Conservation (phyloP, 2,113 vertebrate species). For the Phyllostomus hastatus region DNA sequence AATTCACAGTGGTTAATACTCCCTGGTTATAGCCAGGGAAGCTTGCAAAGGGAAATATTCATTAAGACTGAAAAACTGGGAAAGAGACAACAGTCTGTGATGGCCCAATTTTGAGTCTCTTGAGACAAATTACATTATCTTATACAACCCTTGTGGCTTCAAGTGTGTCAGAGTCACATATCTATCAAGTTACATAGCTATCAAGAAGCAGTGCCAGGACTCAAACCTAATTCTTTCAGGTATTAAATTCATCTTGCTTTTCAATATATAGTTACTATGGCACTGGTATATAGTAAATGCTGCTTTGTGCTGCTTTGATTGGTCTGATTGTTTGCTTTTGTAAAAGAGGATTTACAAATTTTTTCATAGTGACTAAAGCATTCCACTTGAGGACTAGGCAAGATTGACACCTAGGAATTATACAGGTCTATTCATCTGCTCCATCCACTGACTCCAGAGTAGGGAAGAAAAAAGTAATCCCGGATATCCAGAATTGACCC, state of each 20-base stretch:
- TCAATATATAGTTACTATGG: not conserved
- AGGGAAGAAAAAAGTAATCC: not conserved
- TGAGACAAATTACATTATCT: slow-evolving; percentile 26
- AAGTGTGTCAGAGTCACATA: slow-evolving; percentile 10
- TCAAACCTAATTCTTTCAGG: slow-evolving; percentile 30
- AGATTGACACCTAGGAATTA: not conserved
- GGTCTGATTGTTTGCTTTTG: slow-evolving; percentile 36
- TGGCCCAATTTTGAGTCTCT: not conserved
- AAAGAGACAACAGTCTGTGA: not conserved
- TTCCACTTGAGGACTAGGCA: not conserved
- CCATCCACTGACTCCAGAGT: not conserved
- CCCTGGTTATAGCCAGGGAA: not conserved
- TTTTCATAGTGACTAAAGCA: not conserved
- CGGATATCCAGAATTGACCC: not conserved
- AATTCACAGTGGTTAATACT: not conserved
- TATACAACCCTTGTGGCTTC: not conserved
- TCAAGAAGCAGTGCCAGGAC: slow-evolving; percentile 25
- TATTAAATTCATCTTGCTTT: slow-evolving; percentile 33
- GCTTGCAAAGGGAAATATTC: not conserved
- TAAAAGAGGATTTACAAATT: slow-evolving; percentile 37
- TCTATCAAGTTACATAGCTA: not conserved
- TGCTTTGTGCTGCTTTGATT: slow-evolving; percentile 18
- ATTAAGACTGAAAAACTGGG: not conserved
- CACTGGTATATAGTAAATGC: not conserved
- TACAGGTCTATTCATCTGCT: not conserved